These are phyloP conservation scores for Polymixis lichenea DNA, from an alignment of 2,888 invertebrate species.

Conservation along the genomic window DNA sequence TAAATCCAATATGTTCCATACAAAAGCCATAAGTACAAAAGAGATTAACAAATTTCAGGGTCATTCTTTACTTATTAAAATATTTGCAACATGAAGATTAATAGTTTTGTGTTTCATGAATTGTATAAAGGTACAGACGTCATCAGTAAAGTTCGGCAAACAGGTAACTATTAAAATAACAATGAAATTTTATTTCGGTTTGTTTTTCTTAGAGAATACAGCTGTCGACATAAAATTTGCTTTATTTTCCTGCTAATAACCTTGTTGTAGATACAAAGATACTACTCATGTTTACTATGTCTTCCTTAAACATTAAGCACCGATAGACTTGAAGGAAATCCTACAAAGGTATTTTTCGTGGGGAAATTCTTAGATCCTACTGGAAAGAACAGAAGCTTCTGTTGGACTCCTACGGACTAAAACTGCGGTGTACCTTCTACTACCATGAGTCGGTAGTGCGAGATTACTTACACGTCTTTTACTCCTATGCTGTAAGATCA, in stretches of 20 bases:
- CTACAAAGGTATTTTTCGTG: neutral
- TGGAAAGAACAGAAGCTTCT: neutral
- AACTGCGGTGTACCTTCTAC: no score
- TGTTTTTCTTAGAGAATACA: conserved; percentile 22
- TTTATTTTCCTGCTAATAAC: conserved; percentile 38
- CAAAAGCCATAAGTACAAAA: conserved; percentile 19
- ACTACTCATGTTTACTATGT: conserved; percentile 5
- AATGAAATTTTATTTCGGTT: conserved; percentile 7
- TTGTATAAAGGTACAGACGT: neutral
- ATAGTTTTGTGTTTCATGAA: conserved; percentile 8
- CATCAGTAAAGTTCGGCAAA: neutral
- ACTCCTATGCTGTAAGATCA: no score
- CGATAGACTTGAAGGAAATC: neutral
- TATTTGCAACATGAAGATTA: neutral
- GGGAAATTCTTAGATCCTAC: neutral
- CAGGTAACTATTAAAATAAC: conserved; percentile 15
- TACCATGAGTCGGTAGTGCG: neutral
- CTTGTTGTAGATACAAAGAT: conserved; percentile 18
- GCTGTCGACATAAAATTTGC: neutral
- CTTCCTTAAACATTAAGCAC: neutral
- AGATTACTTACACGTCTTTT: neutral
- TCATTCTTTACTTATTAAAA: conserved; percentile 17
- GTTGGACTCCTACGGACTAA: neutral
- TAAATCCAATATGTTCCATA: neutral
- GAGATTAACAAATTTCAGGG: conserved; percentile 14